Conservation (phyloP, 2,797 vertebrate species). For the Enteromius treurensis region DNA sequence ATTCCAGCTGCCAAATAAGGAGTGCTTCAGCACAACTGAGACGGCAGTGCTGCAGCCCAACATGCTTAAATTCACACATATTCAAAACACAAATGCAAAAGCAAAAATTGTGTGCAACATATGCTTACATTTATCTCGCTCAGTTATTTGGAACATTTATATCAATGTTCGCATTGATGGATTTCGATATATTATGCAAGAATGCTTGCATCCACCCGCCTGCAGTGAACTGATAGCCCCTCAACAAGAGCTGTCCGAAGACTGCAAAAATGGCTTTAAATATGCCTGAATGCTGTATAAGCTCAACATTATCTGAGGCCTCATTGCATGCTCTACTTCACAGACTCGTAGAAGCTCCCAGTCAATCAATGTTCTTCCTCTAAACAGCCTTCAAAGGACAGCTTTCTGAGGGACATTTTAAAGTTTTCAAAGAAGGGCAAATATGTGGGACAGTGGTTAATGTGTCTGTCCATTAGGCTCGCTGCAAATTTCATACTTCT, state of each 20-base stretch:
- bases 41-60: background rate
- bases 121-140: background rate
- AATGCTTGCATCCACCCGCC: slow-evolving; percentile 27
- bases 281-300: slow-evolving; percentile 55
- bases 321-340: slow-evolving; percentile 53
- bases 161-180: background rate
- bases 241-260: slow-evolving; percentile 23
- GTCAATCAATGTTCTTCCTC: slow-evolving; percentile 55
- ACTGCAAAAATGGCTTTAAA: slow-evolving; percentile 39
- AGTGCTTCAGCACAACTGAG: background rate
- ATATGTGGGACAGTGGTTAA: background rate
- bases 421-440: slow-evolving; percentile 20
- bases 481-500: background rate
- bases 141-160: background rate
- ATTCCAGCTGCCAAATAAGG: background rate
- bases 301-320: slow-evolving; percentile 62
- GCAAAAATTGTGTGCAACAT: slow-evolving; percentile 3
- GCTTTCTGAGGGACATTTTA: slow-evolving; percentile 27
- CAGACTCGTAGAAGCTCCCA: slow-evolving; percentile 56
- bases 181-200: slow-evolving; percentile 21
- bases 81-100: slow-evolving; percentile 14
- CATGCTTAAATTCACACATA: background rate
- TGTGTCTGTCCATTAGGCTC: background rate
- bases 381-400: slow-evolving; percentile 35
- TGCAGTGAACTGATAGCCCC: slow-evolving; percentile 45